These are phyloP conservation scores for Ctenicera cuprea DNA, from an alignment of 2,888 invertebrate genomes.

Conservation along the genomic window DNA sequence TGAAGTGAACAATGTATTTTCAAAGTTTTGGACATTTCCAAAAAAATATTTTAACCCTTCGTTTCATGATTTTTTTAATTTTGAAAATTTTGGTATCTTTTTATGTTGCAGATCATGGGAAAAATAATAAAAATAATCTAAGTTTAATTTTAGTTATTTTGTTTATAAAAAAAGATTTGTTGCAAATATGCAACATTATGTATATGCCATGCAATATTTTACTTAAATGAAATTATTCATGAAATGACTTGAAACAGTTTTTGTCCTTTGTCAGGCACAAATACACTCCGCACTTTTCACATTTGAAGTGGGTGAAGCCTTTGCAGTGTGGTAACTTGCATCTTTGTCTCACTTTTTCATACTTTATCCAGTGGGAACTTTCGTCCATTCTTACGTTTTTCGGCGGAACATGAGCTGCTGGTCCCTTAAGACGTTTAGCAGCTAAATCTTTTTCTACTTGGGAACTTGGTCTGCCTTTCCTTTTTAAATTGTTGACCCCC, in stretches of 20 bases:
- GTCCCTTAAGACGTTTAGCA: not conserved
- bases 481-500: not conserved
- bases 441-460: not conserved
- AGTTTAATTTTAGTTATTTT: too few species aligned
- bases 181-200: too few species aligned
- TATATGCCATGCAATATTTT: too few species aligned
- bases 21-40: too few species aligned
- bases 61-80: too few species aligned
- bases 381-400: slow-evolving; percentile 15
- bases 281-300: not conserved
- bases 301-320: slow-evolving; percentile 1
- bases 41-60: too few species aligned
- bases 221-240: not conserved
- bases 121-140: too few species aligned
- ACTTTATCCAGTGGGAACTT: slow-evolving; percentile 12
- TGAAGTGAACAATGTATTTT: too few species aligned
- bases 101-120: too few species aligned
- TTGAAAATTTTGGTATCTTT: too few species aligned
- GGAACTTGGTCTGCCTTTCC: not conserved
- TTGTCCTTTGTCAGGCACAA: not conserved
- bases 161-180: too few species aligned
- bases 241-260: slow-evolving; percentile 1
- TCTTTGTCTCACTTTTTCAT: not conserved
- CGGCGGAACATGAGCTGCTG: not conserved
- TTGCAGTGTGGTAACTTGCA: slow-evolving; percentile 1